These are phyloP conservation scores for Therioaphis trifolii DNA, from an alignment of 2,888 invertebrate genomes.

Conservation along the genomic window DNA sequence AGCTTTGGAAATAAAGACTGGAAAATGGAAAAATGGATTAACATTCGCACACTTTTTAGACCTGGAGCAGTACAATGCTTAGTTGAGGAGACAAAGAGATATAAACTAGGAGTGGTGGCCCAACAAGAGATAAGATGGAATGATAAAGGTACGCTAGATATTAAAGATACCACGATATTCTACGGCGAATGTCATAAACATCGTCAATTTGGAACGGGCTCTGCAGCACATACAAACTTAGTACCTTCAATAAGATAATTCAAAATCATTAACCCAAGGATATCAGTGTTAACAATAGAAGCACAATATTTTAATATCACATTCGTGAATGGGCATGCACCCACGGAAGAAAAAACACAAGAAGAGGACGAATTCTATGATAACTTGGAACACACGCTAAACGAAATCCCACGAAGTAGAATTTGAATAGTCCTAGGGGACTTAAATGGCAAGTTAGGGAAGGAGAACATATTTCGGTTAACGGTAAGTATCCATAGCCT, in stretches of 20 bases:
- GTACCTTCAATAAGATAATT: background rate
- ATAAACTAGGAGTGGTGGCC: constrained; percentile 18
- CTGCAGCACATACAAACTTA: background rate
- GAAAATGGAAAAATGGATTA: constrained; percentile 26
- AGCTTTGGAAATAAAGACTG: background rate
- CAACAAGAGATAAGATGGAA: background rate
- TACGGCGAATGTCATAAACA: constrained; percentile 24
- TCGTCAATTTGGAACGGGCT: constrained; percentile 13
- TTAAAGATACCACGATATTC: background rate
- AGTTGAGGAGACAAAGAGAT: constrained; percentile 10
- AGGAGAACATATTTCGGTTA: background rate
- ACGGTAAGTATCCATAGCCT: background rate
- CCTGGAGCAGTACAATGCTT: no score
- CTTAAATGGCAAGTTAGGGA: background rate
- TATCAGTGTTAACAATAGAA: no score
- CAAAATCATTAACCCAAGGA: no score
- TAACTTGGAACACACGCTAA: constrained; percentile 6
- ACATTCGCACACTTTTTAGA: no score
- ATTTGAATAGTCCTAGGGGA: constrained; percentile 5
- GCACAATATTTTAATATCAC: no score
- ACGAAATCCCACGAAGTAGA: constrained; percentile 2
- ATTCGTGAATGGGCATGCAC: no score
- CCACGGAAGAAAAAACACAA: no score
- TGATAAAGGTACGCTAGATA: background rate
- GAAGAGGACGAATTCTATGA: no score